Base-by-base conservation (phyloP, 2,797 vertebrate species). In the Selene dorsalis region DNA sequence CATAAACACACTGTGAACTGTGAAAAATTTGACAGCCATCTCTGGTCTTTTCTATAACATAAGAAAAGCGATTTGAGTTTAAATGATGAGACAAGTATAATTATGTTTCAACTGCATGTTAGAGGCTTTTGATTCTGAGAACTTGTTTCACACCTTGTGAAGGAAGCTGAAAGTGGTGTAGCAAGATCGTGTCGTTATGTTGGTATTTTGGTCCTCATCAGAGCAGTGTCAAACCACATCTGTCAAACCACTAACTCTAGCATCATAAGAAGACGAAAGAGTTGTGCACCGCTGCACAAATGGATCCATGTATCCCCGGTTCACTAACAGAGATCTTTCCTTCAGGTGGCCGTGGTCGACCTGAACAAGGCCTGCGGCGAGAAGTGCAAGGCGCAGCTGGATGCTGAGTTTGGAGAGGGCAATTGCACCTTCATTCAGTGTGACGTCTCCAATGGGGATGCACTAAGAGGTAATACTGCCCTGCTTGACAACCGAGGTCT, bases 301-400 rank as follows among this genome's bases (percentile, higher is more conserved):
- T 41, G 13, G 39, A 41, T 41, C 39, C 39, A 35, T 35, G 32
- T 8, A 35, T 41, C 39, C 3, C 12, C 12, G 4, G 39, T 14
- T 41, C 12, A 41, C 39, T 41, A 41, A 41, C 39, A 41, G 39
- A 41, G 13, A 14, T 41, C 39, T 48, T 4, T 72, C 11, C 30
- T 58, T 0, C 73, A 99, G 98, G 96, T 98, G 47, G 94, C 95
- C 0, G 84, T 99, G 48, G 92, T 99, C 43, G 98, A 99, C 76
- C 85, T 94, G 82, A 99, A 98, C 80, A 78, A 87, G 5, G 92
- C 94, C 68, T 91, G 92, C 1, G 96, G 97, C 0, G 89, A 94
- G 20, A 82, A 93, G 84, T 96, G 96, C 83, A 96, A 96, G 85
- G 88, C 88, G 0, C 91, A 93, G 65, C 89, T 99, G 80, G 96